Conservation (phyloP, 2,797 vertebrate genomes). For the Clarias platycephalus region DNA sequence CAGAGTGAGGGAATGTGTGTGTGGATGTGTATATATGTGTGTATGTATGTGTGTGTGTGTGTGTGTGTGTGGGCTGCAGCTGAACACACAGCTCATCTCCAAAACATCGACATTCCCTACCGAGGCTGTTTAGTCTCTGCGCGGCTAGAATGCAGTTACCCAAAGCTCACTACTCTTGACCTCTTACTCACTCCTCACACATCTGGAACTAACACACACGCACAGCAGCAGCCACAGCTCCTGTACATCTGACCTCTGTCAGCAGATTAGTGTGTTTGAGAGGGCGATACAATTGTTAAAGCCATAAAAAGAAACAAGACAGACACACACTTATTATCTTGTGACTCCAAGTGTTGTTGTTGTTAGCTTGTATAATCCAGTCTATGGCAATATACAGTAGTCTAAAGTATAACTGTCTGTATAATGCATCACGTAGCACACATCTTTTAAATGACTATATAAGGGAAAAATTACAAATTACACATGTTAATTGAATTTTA, state of each 20-base stretch:
- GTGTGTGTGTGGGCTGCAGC: conserved; percentile 73
- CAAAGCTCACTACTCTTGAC: conserved; percentile 86
- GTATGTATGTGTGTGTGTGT: conserved; percentile 32
- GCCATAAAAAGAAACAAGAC: background rate
- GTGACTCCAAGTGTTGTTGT: background rate
- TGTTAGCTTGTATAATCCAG: background rate
- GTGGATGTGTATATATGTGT: background rate
- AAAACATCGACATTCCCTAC: conserved; percentile 91
- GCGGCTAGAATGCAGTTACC: conserved; percentile 79
- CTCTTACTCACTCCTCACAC: conserved; percentile 78
- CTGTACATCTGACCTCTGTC: background rate
- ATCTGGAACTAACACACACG: conserved; percentile 46
- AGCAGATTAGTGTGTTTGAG: background rate
- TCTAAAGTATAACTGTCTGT: no score
- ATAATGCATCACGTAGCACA: no score
- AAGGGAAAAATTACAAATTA: no score
- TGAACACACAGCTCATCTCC: conserved; percentile 92
- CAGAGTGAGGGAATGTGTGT: conserved; percentile 5
- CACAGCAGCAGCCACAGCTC: conserved; percentile 1
- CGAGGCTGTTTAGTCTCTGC: conserved; percentile 94
- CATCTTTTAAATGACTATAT: no score
- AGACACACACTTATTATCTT: background rate
- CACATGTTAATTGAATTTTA: background rate
- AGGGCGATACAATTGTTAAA: background rate
- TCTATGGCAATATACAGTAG: no score